These are phyloP conservation scores for Sandelia bainsii DNA, from an alignment of 2,797 vertebrate species.

Conservation along the genomic window DNA sequence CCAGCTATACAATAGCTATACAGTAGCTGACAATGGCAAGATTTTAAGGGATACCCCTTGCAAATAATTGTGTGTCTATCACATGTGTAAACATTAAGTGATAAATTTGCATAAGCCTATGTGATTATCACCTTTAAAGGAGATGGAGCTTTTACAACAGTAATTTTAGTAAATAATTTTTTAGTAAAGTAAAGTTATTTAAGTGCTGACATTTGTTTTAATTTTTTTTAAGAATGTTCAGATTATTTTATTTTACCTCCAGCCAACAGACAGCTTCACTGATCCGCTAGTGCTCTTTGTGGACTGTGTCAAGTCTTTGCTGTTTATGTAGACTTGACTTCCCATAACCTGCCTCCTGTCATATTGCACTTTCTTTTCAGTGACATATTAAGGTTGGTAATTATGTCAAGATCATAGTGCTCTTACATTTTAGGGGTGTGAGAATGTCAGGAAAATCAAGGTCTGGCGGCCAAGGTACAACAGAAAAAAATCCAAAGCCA, in stretches of 20 bases:
- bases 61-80: too few relatives aligned
- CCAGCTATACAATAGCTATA: too few relatives aligned
- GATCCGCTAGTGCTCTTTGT: slow-evolving; percentile 65
- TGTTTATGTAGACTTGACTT: slow-evolving; percentile 51
- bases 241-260: slow-evolving; percentile 76
- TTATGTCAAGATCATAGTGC: slow-evolving; percentile 74
- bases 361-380: slow-evolving; percentile 58
- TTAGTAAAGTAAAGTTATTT: too few relatives aligned
- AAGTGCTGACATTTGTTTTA: too few relatives aligned
- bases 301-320: slow-evolving; percentile 49
- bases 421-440: slow-evolving; percentile 45
- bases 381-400: slow-evolving; percentile 78
- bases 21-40: too few relatives aligned
- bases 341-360: slow-evolving; percentile 45
- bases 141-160: not conserved
- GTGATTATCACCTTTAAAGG: not conserved
- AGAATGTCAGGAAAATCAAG: slow-evolving; percentile 55
- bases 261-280: slow-evolving; percentile 74
- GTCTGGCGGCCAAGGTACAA: slow-evolving; percentile 46
- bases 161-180: too few relatives aligned
- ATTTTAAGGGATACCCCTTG: too few relatives aligned
- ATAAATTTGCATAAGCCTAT: not conserved
- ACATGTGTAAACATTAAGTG: too few relatives aligned
- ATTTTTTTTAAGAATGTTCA: slow-evolving; percentile 67
- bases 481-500: slow-evolving; percentile 28